These are phyloP conservation scores for Venustaconcha ellipsiformis DNA, from an alignment of 1,140 invertebrate genomes.

Conservation along the genomic window DNA sequence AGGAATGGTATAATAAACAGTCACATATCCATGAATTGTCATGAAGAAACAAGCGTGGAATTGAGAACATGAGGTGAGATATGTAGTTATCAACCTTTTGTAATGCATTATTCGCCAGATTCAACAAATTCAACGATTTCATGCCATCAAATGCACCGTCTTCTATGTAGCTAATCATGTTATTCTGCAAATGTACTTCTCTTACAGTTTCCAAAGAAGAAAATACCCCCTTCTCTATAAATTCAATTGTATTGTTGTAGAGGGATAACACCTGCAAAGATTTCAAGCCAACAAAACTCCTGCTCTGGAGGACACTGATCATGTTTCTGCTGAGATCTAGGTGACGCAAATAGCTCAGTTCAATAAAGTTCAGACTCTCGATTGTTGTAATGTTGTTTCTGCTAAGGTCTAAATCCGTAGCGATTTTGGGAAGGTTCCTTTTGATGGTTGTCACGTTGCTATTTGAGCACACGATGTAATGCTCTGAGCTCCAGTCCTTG, in stretches of 20 bases:
- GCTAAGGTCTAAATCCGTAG: slow-evolving; percentile 22
- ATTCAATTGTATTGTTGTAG: slow-evolving; percentile 9
- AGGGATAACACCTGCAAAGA: slow-evolving; percentile 4
- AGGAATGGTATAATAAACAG: slow-evolving; percentile 23
- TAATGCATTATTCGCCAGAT: slow-evolving; percentile 9
- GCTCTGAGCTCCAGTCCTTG: slow-evolving; percentile 2
- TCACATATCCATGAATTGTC: slow-evolving; percentile 20
- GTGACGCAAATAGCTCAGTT: slow-evolving; percentile 2
- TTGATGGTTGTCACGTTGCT: slow-evolving; percentile 12
- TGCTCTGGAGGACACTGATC: slow-evolving; percentile 6
- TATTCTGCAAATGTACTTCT: slow-evolving; percentile 15
- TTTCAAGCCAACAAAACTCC: slow-evolving; percentile 12
- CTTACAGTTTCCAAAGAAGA: slow-evolving; percentile 6
- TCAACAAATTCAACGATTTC: slow-evolving; percentile 12
- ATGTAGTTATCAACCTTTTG: slow-evolving; percentile 19
- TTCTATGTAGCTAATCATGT: slow-evolving; percentile 9
- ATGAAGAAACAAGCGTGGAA: slow-evolving; percentile 11
- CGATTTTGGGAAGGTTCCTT: slow-evolving; percentile 16
- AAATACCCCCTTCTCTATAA: slow-evolving; percentile 16
- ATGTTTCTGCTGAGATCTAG: slow-evolving; percentile 15
- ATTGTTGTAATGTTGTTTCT: slow-evolving; percentile 14
- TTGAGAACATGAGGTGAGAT: slow-evolving; percentile 10
- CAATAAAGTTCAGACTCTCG: slow-evolving; percentile 12
- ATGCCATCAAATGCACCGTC: slow-evolving; percentile 21
- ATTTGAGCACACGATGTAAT: slow-evolving; percentile 15